A percentile compares a stretch with the other conserved stretches of the same genome.
These are phyloP conservation scores for Phalacrocorax carbo DNA, from an alignment of 2,113 vertebrate genomes.

Conservation along the genomic window DNA sequence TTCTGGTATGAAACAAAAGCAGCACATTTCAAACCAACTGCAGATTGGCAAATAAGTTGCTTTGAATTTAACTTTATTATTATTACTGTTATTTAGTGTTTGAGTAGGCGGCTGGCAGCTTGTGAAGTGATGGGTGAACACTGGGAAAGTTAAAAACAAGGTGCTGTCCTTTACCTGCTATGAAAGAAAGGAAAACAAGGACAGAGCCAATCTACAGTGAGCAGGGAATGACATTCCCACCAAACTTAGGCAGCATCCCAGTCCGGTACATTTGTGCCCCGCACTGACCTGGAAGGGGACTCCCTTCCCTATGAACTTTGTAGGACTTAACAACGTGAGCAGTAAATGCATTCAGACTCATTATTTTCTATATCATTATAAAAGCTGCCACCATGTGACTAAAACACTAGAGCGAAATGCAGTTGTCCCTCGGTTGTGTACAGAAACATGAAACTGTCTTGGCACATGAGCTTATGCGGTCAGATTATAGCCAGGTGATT, in stretches of 20 bases:
- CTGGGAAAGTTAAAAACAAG: neutral
- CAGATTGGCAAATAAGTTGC: neutral
- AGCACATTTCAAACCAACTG: neutral
- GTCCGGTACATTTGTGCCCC: rapidly evolving
- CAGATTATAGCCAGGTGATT: neutral
- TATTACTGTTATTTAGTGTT: neutral
- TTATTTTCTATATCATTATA: neutral
- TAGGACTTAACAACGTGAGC: neutral
- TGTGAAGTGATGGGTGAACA: neutral
- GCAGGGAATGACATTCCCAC: neutral
- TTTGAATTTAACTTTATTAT: neutral
- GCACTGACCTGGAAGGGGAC: neutral
- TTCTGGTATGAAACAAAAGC: neutral
- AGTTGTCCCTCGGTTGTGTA: neutral
- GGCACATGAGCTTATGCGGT: neutral
- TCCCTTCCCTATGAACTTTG: neutral
- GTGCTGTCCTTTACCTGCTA: neutral
- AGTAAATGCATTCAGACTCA: neutral
- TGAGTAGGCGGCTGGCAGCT: neutral
- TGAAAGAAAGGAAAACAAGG: neutral
- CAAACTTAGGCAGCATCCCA: neutral
- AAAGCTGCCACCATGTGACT: neutral
- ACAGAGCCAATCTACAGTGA: neutral
- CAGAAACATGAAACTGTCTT: neutral
- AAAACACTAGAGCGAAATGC: neutral